phyloP scores from a whole-genome alignment of 2,797 vertebrate species.

The Knipowitschia caucasica region DNA sequence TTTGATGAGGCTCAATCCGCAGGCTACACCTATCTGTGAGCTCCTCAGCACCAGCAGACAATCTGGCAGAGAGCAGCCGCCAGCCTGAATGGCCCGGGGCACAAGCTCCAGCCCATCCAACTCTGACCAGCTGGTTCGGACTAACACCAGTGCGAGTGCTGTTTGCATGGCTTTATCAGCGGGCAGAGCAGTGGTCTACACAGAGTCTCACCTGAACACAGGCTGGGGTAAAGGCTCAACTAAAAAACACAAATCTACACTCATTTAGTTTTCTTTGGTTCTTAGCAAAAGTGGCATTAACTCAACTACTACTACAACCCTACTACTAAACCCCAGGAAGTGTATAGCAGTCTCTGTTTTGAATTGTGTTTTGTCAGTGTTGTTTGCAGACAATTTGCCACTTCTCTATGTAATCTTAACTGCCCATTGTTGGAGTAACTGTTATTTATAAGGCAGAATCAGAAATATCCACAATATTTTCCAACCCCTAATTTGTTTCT shows the following conservation, averaged over 20 bases:
- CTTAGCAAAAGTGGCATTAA: too few relatives aligned
- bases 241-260: neutral
- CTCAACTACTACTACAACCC: too few relatives aligned
- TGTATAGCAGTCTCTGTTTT: too few relatives aligned
- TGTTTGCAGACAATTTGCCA: too few relatives aligned
- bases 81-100: constrained; percentile 63
- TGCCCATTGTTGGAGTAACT: too few relatives aligned
- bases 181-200: constrained; percentile 49
- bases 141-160: constrained; percentile 51
- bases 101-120: constrained; percentile 69
- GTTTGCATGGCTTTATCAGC: constrained; percentile 35
- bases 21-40: constrained; percentile 59
- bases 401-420: too few relatives aligned
- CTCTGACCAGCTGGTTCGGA: constrained; percentile 75
- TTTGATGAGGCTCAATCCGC: constrained; percentile 43
- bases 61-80: constrained; percentile 60
- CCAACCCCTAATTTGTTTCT: too few relatives aligned
- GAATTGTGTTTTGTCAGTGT: too few relatives aligned
- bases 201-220: constrained; percentile 42
- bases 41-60: constrained; percentile 57
- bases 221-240: constrained; percentile 33
- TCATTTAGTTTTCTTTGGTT: neutral
- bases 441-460: too few relatives aligned
- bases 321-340: too few relatives aligned
- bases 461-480: too few relatives aligned